Evolutionary conservation across 37 sponge, comb jelly and placozoan genomes (phyloP).

Genomic region (Spongilla lacustris): DNA sequence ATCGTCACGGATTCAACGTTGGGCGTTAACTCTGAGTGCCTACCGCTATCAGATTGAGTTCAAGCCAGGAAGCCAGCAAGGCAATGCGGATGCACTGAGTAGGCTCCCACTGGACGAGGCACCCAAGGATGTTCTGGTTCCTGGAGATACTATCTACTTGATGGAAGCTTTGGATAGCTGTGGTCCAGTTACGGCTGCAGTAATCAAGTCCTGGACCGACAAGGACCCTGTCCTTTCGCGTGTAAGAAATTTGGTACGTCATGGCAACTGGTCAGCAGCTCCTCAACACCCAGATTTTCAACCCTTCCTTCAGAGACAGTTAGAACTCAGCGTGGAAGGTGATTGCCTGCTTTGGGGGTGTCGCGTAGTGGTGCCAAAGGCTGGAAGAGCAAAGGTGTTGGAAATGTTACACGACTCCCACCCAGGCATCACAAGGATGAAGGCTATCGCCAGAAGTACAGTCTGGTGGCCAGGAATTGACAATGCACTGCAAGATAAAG

Average conservation of each 20-base stretch:
- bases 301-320: not conserved
- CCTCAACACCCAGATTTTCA: not conserved
- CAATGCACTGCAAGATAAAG: not conserved
- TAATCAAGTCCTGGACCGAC: slow-evolving; percentile 37
- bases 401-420: slow-evolving; percentile 6
- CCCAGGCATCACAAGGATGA: slow-evolving; percentile 18
- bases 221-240: slow-evolving; percentile 8
- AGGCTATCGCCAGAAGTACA: slow-evolving; percentile 18
- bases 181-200: not conserved
- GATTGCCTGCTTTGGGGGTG: not conserved
- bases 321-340: not conserved
- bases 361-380: slow-evolving; percentile 10
- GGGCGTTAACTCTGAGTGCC: slow-evolving; percentile 37
- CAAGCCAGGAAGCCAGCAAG: slow-evolving; percentile 16
- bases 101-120: slow-evolving; percentile 25
- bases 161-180: slow-evolving; percentile 16
- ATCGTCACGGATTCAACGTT: slow-evolving; percentile 17
- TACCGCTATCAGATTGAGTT: slow-evolving; percentile 38
- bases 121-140: not conserved
- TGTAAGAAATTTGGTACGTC: not conserved
- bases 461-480: slow-evolving; percentile 52
- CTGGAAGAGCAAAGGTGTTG: not conserved
- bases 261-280: not conserved
- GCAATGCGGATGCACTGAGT: slow-evolving; percentile 53
- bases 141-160: slow-evolving; percentile 18